Evolutionary conservation across 2,797 vertebrate species (phyloP), one percentile per base, ranked within the genome.

Genomic region (Neosalanx taihuensis): DNA sequence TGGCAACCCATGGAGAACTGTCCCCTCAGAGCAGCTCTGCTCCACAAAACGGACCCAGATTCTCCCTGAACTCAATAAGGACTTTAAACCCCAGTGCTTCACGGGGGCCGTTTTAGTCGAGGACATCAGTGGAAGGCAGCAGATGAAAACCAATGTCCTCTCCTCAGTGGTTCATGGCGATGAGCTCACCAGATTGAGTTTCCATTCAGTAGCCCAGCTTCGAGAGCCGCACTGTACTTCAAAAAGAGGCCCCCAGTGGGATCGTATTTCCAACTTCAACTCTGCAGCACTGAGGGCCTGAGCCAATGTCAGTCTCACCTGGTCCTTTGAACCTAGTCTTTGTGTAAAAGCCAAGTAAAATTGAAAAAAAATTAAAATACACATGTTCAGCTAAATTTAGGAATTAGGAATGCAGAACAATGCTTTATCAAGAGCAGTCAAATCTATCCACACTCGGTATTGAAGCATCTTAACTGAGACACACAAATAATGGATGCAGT

Each of bases 1-100:
- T 73, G 73, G 73, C 26, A 29, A 17, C 67, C 72, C 76, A 65
- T 61, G 66, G 68, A 74, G 53, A 69, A 72, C 20, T 46, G 60
- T 82, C 73, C 76, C 79, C 72, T 67, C 20, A 77, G 70, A 68
- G 73, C 57, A 64, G 70, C 51, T 3, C 59, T 78, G 75, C 72
- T 73, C 74, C 57, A 79, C 23, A 49, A 66, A 66, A 66, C 6
- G 23, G 41, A 66, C 41, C 64, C 41, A 66, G 72, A 73, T 78
- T 78, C 59, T 59, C 29, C 74, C 41, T 61, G 13, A 70, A 74
- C 68, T 75, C 66, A 69, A 68, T 62, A n/a, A 71, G 17, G 41
- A 66, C 26, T 35, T 46, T 18, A 64, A 37, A n/a, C 7, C 63
- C 4, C 6, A 23, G 61, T 33, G 18, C n/a, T 20, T 41, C 20